Conservation (phyloP, 2,888 invertebrate genomes). For the Ophioninae sp. region DNA sequence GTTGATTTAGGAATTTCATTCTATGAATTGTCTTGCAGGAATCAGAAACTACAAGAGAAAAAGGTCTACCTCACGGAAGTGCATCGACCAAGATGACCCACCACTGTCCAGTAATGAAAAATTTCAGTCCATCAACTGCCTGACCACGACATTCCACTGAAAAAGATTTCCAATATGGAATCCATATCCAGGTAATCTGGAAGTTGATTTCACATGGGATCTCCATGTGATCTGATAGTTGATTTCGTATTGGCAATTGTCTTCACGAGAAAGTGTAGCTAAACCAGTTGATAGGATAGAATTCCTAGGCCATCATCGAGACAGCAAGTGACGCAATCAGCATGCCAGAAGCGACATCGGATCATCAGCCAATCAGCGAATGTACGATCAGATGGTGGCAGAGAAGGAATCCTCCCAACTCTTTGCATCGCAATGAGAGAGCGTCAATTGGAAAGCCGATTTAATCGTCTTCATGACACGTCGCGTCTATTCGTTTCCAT, state of each 20-base stretch:
- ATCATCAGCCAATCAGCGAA: conserved; percentile 10
- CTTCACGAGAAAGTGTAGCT: neutral
- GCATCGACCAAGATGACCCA: too few relatives aligned
- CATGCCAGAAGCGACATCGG: neutral
- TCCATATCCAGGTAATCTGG: neutral
- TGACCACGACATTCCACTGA: too few relatives aligned
- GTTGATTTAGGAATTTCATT: too few relatives aligned
- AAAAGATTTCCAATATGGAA: too few relatives aligned
- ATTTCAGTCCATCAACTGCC: too few relatives aligned
- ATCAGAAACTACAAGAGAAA: too few relatives aligned
- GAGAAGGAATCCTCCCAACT: conserved; percentile 1
- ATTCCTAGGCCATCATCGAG: neutral
- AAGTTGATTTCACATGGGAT: neutral
- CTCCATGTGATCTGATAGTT: neutral
- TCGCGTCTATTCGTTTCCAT: neutral
- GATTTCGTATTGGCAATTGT: neutral
- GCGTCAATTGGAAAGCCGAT: conserved; percentile 49
- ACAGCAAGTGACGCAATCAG: neutral
- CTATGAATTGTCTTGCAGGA: too few relatives aligned
- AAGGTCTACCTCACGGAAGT: too few relatives aligned
- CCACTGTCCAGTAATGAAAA: too few relatives aligned
- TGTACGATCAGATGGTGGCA: neutral
- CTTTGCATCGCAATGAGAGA: conserved; percentile 18
- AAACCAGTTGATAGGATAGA: neutral
- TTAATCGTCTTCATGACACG: conserved; percentile 38